Conservation (phyloP, 2,888 invertebrate species). For the Galerucella pusilla region DNA sequence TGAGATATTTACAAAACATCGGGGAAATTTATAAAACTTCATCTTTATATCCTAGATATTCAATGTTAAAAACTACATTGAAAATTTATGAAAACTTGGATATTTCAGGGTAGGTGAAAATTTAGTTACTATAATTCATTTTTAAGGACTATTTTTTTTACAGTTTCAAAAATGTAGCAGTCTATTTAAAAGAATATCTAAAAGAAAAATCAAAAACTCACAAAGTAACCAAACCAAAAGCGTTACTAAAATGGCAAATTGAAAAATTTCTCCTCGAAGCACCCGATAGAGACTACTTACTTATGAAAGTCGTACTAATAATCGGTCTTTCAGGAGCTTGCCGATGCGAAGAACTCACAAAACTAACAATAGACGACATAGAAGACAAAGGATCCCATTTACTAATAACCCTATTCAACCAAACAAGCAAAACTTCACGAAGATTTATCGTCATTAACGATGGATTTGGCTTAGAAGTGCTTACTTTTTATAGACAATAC, state of each 20-base stretch:
- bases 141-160: not conserved
- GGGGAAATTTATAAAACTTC: slow-evolving; percentile 13
- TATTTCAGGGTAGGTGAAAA: slow-evolving; percentile 4
- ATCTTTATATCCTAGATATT: slow-evolving; percentile 15
- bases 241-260: slow-evolving; percentile 18
- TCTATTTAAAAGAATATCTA: not conserved
- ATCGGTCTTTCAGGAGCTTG: slow-evolving; percentile 22
- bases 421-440: slow-evolving; percentile 28
- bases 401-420: slow-evolving; percentile 21
- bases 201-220: slow-evolving; percentile 15
- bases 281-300: slow-evolving; percentile 9
- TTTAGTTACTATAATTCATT: not conserved
- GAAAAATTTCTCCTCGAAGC: slow-evolving; percentile 24
- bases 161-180: not conserved
- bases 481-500: slow-evolving; percentile 36
- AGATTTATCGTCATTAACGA: slow-evolving; percentile 36
- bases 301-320: not conserved
- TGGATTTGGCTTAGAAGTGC: slow-evolving; percentile 16
- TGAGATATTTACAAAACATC: slow-evolving; percentile 21
- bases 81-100: slow-evolving; percentile 14
- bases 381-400: slow-evolving; percentile 30
- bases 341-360: slow-evolving; percentile 40
- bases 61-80: slow-evolving; percentile 24
- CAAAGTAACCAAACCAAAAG: slow-evolving; percentile 30
- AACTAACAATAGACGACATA: slow-evolving; percentile 41